Percentiles rank a stretch among this genome's conserved stretches.
These are phyloP conservation scores for Plodia interpunctella DNA, from an alignment of 1,140 invertebrate species.

Conservation along the genomic window DNA sequence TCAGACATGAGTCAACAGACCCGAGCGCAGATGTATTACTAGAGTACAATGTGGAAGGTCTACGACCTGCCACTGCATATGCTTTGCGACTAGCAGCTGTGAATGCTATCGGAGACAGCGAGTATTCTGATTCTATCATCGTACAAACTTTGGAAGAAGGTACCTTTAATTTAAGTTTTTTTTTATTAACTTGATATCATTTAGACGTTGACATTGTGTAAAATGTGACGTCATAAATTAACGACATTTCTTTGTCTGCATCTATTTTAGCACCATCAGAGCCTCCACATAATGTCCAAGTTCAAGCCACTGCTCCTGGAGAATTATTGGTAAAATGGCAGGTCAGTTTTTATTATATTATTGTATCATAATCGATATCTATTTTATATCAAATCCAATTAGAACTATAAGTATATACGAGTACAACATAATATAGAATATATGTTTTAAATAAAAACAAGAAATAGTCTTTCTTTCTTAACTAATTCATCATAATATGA, in stretches of 20 bases:
- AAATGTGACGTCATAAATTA: neutral
- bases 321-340: conserved; percentile 90
- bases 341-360: conserved; percentile 65
- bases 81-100: conserved; percentile 87
- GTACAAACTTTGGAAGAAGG: conserved; percentile 91
- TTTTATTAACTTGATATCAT: no score
- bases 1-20: conserved; percentile 50
- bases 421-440: no score
- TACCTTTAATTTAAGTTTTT: conserved; percentile 14
- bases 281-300: conserved; percentile 87
- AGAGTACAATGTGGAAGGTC: conserved; percentile 74
- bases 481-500: no score
- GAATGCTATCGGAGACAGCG: conserved; percentile 88
- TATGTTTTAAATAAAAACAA: no score
- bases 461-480: no score
- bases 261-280: conserved; percentile 83
- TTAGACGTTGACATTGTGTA: no score
- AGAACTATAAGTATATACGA: no score
- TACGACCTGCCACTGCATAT: conserved; percentile 88
- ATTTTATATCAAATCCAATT: no score
- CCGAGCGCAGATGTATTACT: conserved; percentile 44
- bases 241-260: neutral
- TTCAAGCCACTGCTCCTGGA: conserved; percentile 86
- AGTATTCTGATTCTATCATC: conserved; percentile 84
- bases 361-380: no score